Percentiles rank a stretch among this genome's conserved stretches.
phyloP scores from a whole-genome alignment of 2,797 vertebrate genomes.

The Thalassophryne amazonica region DNA sequence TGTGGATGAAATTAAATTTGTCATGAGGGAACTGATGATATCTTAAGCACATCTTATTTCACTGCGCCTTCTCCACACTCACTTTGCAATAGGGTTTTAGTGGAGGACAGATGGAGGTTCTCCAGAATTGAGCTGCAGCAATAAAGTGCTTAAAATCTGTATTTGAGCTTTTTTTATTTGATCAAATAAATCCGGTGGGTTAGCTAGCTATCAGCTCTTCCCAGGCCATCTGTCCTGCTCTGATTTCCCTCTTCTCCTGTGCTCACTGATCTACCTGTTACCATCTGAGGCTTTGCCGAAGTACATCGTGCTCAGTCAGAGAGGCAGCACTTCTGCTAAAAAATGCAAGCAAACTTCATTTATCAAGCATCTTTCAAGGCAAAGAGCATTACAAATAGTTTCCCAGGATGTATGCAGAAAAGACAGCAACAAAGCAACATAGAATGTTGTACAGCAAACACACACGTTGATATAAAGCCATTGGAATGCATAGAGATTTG shows the following conservation, averaged over 20 bases:
- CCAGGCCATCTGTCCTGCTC: conserved; percentile 65
- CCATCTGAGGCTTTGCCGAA: conserved; percentile 21
- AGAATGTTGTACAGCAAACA: too few relatives aligned
- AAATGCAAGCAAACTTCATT: too few relatives aligned
- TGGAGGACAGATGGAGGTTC: conserved; percentile 58
- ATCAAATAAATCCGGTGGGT: conserved; percentile 62
- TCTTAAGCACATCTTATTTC: conserved; percentile 28
- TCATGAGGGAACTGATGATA: background rate
- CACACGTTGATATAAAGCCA: too few relatives aligned
- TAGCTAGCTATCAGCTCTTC: conserved; percentile 59
- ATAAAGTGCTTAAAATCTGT: conserved; percentile 59
- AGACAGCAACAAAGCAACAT: too few relatives aligned
- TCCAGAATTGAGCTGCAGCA: conserved; percentile 44
- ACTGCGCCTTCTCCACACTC: conserved; percentile 1
- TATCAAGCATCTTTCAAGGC: too few relatives aligned
- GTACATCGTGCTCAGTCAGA: conserved; percentile 29
- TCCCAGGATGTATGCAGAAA: too few relatives aligned
- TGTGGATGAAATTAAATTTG: background rate
- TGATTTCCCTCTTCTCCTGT: conserved; percentile 44
- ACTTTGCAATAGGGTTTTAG: conserved; percentile 40
- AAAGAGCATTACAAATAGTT: too few relatives aligned
- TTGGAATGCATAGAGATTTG: too few relatives aligned
- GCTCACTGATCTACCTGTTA: conserved; percentile 47
- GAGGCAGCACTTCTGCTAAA: conserved; percentile 19
- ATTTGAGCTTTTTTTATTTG: conserved; percentile 50